phyloP scores from a whole-genome alignment of 2,113 vertebrate species.

The Progne subis region DNA sequence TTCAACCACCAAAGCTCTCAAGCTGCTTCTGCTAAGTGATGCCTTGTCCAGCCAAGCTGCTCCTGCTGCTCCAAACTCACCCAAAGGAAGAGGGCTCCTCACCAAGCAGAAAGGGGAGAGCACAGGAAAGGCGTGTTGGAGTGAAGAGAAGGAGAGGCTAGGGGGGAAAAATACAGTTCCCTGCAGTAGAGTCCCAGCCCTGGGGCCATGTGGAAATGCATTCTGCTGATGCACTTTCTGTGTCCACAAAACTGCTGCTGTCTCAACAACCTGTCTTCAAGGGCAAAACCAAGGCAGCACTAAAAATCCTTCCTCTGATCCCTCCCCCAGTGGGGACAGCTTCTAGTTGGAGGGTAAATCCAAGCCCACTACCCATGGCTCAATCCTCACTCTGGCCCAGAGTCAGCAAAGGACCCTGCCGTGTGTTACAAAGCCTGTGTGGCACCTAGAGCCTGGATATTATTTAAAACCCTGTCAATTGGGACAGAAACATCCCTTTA shows the following conservation, averaged over 20 bases:
- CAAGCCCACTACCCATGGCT: neutral
- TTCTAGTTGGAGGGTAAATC: neutral
- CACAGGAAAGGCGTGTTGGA: fast-evolving
- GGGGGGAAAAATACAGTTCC: neutral
- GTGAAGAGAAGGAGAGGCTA: neutral
- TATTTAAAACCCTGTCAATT: neutral
- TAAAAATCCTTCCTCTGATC: neutral
- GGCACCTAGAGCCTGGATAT: neutral
- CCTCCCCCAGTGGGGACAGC: neutral
- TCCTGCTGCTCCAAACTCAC: neutral
- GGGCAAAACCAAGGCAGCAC: neutral
- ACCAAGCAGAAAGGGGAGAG: neutral
- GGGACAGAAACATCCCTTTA: neutral
- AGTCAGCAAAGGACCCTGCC: neutral
- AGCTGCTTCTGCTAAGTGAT: neutral
- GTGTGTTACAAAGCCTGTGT: fast-evolving
- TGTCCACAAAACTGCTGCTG: neutral
- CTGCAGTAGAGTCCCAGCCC: neutral
- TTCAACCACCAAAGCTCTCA: neutral
- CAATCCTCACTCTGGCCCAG: neutral
- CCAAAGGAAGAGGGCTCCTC: neutral
- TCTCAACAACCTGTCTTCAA: neutral
- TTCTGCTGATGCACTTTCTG: neutral
- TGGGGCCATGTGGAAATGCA: neutral
- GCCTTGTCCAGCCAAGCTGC: neutral